Conservation (phyloP, 2,888 invertebrate species). For the Laothoe populi region DNA sequence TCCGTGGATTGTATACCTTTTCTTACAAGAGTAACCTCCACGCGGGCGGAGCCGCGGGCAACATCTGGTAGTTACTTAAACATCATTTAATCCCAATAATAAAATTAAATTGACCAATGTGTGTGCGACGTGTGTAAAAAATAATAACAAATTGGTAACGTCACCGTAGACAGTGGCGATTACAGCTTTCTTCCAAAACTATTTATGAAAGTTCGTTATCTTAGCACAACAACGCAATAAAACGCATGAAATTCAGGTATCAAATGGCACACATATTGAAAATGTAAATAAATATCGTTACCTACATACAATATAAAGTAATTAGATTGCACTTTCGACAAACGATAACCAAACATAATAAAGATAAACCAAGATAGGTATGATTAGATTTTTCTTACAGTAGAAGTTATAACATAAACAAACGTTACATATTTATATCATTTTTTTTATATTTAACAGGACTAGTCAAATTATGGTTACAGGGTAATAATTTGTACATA, state of each 20-base stretch:
- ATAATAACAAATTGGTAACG: not conserved
- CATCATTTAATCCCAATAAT: not conserved
- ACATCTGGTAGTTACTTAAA: too few species aligned
- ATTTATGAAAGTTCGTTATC: slow-evolving; percentile 19
- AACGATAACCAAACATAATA: not conserved
- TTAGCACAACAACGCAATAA: not conserved
- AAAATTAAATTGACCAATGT: too few species aligned
- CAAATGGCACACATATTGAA: slow-evolving; percentile 1
- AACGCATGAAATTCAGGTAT: slow-evolving; percentile 1
- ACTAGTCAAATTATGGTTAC: too few species aligned
- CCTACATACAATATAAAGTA: not conserved
- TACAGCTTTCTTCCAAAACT: slow-evolving; percentile 16
- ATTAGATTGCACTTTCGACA: slow-evolving; percentile 9
- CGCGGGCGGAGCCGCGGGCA: too few species aligned
- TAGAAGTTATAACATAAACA: not conserved
- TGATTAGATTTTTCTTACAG: not conserved
- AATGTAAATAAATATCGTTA: slow-evolving; percentile 4
- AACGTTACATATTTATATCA: not conserved
- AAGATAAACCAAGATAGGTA: not conserved
- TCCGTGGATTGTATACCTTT: too few species aligned
- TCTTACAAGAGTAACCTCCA: too few species aligned
- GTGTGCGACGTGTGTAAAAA: too few species aligned
- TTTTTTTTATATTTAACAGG: too few species aligned
- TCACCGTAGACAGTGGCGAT: not conserved
- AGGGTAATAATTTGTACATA: too few species aligned